These are phyloP conservation scores for Onthophagus taurus DNA, from an alignment of 1,140 invertebrate genomes.

Conservation along the genomic window DNA sequence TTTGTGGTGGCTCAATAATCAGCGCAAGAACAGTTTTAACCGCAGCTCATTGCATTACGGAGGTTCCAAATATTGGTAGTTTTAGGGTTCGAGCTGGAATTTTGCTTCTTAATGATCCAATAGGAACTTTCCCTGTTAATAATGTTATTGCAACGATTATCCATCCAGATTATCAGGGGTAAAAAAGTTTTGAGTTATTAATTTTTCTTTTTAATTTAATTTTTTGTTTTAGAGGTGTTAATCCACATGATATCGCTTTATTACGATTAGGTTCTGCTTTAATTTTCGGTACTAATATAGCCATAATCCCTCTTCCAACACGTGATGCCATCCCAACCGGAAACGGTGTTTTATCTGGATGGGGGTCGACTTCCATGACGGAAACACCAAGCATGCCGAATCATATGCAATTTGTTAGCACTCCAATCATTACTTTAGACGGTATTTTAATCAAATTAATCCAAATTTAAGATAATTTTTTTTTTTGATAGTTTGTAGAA, in stretches of 20 bases:
- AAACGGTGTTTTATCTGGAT: conserved; percentile 34
- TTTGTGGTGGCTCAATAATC: conserved; percentile 45
- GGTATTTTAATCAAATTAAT: too few species aligned
- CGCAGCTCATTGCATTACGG: conserved; percentile 42
- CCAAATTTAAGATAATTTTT: too few species aligned
- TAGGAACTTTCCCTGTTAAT: conserved; percentile 37
- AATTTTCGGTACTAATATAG: conserved; percentile 41
- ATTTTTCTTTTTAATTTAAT: conserved; percentile 10
- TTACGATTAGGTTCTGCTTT: conserved; percentile 46
- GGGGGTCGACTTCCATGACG: conserved; percentile 30
- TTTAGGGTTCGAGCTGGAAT: conserved; percentile 35
- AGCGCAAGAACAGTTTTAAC: conserved; percentile 40
- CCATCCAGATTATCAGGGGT: conserved; percentile 45
- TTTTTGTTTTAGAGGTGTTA: conserved; percentile 35
- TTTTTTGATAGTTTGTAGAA: too few species aligned
- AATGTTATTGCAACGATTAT: conserved; percentile 34
- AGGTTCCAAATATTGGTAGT: conserved; percentile 26
- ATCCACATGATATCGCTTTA: conserved; percentile 53
- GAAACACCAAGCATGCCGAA: background rate
- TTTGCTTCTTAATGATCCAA: conserved; percentile 23
- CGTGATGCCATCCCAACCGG: conserved; percentile 28
- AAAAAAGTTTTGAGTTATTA: conserved; percentile 17
- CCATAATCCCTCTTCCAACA: conserved; percentile 40
- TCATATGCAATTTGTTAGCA: background rate
- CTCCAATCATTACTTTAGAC: background rate